Percentiles rank a stretch among this genome's conserved stretches.
Evolutionary conservation across 2,888 invertebrate genomes (phyloP).

Genomic region (Zele albiditarsus): DNA sequence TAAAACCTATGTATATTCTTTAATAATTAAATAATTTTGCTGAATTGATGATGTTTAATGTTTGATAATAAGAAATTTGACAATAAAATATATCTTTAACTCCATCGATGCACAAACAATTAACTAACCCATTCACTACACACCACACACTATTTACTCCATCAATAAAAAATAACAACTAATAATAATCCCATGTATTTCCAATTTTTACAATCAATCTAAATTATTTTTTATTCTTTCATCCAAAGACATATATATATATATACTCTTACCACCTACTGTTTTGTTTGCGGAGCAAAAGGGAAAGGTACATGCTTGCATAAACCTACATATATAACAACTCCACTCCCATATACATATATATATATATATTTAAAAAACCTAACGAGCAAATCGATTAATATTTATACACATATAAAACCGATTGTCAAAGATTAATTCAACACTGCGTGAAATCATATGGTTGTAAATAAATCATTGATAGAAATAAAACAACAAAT

Average conservation of each 20-base stretch:
- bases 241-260: neutral
- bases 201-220: constrained; percentile 6
- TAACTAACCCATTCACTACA: too few relatives aligned
- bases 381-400: constrained; percentile 56
- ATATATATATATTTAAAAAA: neutral
- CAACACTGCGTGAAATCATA: constrained; percentile 52
- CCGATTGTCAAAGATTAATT: constrained; percentile 50
- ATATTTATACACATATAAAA: constrained; percentile 41
- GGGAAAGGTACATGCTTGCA: neutral
- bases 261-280: neutral
- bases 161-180: too few relatives aligned
- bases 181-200: too few relatives aligned
- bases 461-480: constrained; percentile 51
- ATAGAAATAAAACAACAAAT: constrained; percentile 22
- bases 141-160: too few relatives aligned
- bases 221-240: neutral
- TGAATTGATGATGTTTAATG: too few relatives aligned
- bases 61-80: too few relatives aligned
- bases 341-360: neutral
- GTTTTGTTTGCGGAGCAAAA: neutral
- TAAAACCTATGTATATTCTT: too few relatives aligned
- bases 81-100: too few relatives aligned
- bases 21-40: too few relatives aligned
- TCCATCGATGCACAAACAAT: too few relatives aligned
- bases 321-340: neutral